Evolutionary conservation across 35 echinoderm and acorn worm genomes (phyloP).

Genomic region (Ptychodera flava): DNA sequence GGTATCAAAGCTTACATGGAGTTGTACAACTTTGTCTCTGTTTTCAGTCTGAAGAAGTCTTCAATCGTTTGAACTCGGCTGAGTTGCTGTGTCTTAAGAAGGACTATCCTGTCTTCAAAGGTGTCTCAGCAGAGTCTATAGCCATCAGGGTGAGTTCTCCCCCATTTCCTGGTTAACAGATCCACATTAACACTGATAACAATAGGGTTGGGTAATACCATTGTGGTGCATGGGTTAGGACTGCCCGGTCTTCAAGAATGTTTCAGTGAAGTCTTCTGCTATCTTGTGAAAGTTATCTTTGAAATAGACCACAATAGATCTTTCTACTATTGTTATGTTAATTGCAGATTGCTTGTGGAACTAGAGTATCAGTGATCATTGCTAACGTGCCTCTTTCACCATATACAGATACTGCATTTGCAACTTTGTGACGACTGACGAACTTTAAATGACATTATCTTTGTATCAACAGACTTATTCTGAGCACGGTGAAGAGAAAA

Average conservation of each 20-base stretch:
- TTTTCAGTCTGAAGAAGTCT: constrained; percentile 47
- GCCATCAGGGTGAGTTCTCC: constrained; percentile 62
- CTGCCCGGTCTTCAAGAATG: background rate
- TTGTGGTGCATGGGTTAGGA: background rate
- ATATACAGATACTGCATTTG: no score
- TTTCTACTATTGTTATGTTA: background rate
- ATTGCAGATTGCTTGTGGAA: background rate
- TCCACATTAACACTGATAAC: background rate
- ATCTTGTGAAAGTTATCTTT: background rate
- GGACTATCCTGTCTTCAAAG: constrained; percentile 53
- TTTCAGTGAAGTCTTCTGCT: background rate
- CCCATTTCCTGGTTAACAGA: background rate
- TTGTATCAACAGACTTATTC: no score
- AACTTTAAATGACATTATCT: no score
- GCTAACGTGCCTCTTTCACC: no score
- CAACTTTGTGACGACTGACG: no score
- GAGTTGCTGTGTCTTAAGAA: constrained; percentile 81
- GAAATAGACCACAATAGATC: background rate
- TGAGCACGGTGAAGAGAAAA: constrained; percentile 29
- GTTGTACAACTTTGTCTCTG: no score
- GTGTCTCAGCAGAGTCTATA: constrained; percentile 63
- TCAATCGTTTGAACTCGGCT: constrained; percentile 56
- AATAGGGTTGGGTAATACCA: background rate
- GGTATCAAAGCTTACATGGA: no score
- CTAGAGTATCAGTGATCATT: no score